Percentiles rank a stretch among this genome's conserved stretches.
Conservation (phyloP, 35 echinoderm and acorn worm species). For the Patiria miniata region DNA sequence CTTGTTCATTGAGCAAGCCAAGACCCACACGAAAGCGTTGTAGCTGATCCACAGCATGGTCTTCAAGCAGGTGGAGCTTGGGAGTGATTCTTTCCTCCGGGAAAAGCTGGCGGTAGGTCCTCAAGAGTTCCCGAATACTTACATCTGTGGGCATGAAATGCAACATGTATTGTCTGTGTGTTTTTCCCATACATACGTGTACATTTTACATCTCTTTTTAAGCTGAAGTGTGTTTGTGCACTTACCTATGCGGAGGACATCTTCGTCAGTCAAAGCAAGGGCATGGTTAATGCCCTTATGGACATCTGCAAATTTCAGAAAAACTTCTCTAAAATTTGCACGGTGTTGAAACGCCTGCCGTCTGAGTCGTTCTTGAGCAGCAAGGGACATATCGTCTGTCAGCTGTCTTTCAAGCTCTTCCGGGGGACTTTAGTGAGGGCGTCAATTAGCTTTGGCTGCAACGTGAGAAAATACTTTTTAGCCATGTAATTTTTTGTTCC, state of each 20-base stretch:
- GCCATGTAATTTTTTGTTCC: not conserved
- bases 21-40: not conserved
- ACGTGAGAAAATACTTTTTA: too few relatives aligned
- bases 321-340: not conserved
- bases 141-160: not conserved
- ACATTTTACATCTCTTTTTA: not conserved
- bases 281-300: constrained; percentile 4
- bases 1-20: constrained; percentile 17
- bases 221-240: not conserved
- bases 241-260: not conserved
- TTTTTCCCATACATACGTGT: not conserved
- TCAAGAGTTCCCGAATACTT: not conserved
- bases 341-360: not conserved
- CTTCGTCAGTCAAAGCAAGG: not conserved
- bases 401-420: not conserved
- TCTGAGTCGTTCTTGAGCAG: not conserved
- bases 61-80: not conserved
- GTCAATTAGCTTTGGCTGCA: constrained; percentile 2
- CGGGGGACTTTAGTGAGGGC: not conserved
- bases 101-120: not conserved
- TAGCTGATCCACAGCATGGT: not conserved
- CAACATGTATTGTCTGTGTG: too few relatives aligned
- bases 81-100: not conserved
- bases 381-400: not conserved
- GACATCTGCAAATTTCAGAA: not conserved